phyloP scores from a whole-genome alignment of 2,113 vertebrate genomes.

The Phainopepla nitens region DNA sequence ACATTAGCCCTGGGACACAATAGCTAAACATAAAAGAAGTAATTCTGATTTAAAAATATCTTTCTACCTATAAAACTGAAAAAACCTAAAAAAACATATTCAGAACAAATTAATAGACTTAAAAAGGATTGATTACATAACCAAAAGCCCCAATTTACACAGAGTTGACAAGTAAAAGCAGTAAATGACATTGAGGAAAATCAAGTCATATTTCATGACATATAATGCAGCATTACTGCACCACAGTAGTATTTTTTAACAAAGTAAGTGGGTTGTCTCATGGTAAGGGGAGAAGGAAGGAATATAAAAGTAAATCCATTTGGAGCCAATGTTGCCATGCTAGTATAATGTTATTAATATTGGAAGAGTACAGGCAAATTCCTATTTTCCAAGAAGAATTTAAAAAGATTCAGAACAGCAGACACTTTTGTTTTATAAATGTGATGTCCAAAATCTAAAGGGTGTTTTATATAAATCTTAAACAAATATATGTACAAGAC shows the following conservation, averaged over 20 bases:
- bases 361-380: background rate
- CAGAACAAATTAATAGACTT: background rate
- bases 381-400: background rate
- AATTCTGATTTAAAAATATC: background rate
- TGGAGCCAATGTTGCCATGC: background rate
- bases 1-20: background rate
- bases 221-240: background rate
- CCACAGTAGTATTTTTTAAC: background rate
- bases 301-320: background rate
- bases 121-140: background rate
- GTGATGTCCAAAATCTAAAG: background rate
- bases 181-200: background rate
- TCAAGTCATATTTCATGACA: background rate
- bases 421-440: background rate
- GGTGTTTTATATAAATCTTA: background rate
- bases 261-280: background rate
- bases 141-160: background rate
- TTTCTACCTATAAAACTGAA: background rate
- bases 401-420: background rate
- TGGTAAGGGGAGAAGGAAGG: background rate
- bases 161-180: background rate
- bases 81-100: background rate
- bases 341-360: background rate
- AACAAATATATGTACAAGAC: background rate
- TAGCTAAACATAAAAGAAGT: background rate